A percentile compares a stretch with the other conserved stretches of the same genome.
phyloP scores from a whole-genome alignment of 2,113 vertebrate genomes.

The Rhagologus leucostigma region DNA sequence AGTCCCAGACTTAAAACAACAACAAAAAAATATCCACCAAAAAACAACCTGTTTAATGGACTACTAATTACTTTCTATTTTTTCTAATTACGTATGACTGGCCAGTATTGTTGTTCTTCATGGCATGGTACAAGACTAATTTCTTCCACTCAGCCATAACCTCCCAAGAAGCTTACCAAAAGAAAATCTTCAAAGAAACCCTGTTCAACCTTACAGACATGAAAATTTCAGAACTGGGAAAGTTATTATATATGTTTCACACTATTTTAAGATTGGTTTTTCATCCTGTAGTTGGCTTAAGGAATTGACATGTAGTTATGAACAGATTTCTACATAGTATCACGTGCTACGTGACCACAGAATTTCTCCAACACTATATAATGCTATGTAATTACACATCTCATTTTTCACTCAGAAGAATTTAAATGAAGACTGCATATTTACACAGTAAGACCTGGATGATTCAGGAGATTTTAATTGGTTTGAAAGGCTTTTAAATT shows the following conservation, averaged over 20 bases:
- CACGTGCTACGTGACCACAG: not conserved
- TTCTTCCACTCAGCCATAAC: not conserved
- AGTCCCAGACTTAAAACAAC: not conserved
- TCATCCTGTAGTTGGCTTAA: not conserved
- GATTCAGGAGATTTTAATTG: not conserved
- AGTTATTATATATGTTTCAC: not conserved
- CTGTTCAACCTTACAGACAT: not conserved
- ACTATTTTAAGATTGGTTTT: not conserved
- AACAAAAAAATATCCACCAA: not conserved
- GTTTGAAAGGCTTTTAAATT: conserved; percentile 6
- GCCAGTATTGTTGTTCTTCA: not conserved
- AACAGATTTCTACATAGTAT: not conserved
- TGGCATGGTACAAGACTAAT: not conserved
- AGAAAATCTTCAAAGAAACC: not conserved
- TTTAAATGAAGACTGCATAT: not conserved
- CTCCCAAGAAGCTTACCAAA: not conserved
- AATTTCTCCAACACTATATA: not conserved
- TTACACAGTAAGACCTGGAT: not conserved
- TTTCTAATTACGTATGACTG: not conserved
- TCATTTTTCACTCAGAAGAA: not conserved
- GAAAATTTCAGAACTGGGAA: not conserved
- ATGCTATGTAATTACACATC: not conserved
- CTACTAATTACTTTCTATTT: not conserved
- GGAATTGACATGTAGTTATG: not conserved
- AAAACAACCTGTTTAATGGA: not conserved